phyloP scores from a whole-genome alignment of 2,797 vertebrate genomes.

The Schizothorax lantsangensis region DNA sequence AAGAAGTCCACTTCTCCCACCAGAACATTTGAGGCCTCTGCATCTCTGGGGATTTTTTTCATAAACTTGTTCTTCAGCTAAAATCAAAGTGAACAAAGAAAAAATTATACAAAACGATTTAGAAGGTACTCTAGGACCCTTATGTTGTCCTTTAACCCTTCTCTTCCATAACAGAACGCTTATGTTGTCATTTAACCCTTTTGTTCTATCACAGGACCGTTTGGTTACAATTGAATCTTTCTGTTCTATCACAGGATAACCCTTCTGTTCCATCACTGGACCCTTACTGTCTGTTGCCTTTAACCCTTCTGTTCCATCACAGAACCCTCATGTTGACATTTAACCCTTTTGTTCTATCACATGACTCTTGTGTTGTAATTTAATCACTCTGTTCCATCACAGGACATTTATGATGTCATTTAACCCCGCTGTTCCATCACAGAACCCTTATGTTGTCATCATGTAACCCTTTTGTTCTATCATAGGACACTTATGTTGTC shows the following conservation, averaged over 20 bases:
- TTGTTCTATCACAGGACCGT: neutral
- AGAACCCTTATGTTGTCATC: neutral
- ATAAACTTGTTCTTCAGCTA: conserved; percentile 98
- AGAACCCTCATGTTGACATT: neutral
- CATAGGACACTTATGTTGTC: neutral
- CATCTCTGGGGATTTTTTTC: conserved; percentile 98
- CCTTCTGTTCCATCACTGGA: neutral
- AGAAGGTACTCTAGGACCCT: neutral
- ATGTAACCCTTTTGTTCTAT: neutral
- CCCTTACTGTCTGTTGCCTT: too few species aligned
- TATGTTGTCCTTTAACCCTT: neutral
- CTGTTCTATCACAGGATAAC: neutral
- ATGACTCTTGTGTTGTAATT: neutral
- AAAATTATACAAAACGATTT: neutral
- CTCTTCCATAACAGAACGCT: neutral
- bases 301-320: neutral
- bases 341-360: neutral
- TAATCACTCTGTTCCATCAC: neutral
- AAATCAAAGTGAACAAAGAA: neutral
- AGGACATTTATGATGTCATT: neutral
- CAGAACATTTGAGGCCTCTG: conserved; percentile 94
- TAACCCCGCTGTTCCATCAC: neutral
- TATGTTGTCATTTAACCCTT: neutral
- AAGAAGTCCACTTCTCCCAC: conserved; percentile 97
- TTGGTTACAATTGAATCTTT: neutral